phyloP scores from a whole-genome alignment of 2,888 invertebrate genomes.

The Drosophila greeni region DNA sequence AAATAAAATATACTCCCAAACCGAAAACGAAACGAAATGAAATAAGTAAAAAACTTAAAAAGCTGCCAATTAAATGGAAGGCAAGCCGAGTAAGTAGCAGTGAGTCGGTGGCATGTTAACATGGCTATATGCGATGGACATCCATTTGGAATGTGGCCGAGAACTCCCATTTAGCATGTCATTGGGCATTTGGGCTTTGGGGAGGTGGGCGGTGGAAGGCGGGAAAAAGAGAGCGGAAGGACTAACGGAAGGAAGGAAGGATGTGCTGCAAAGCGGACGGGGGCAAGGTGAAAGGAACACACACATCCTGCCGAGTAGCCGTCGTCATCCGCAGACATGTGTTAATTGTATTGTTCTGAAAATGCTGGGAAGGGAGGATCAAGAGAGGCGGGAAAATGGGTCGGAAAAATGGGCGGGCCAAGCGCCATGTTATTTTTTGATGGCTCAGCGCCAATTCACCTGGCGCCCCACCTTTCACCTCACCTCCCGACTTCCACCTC shows the following conservation, averaged over 20 bases:
- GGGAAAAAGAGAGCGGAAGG: not conserved
- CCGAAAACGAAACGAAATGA: slow-evolving; percentile 41
- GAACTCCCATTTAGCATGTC: slow-evolving; percentile 19
- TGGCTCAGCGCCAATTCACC: slow-evolving; percentile 64
- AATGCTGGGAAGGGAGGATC: not conserved
- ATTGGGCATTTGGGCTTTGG: slow-evolving; percentile 2
- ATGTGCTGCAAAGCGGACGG: slow-evolving; percentile 1
- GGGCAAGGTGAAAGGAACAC: slow-evolving; percentile 19
- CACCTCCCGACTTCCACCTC: not conserved
- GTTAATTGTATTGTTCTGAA: slow-evolving; percentile 53
- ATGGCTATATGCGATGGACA: slow-evolving; percentile 36
- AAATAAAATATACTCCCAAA: slow-evolving; percentile 29
- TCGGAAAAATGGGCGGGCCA: not conserved
- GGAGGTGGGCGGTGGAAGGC: not conserved
- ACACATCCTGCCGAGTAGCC: slow-evolving; percentile 26
- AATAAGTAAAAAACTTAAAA: slow-evolving; percentile 37
- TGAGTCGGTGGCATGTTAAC: slow-evolving; percentile 56
- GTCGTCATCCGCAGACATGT: slow-evolving; percentile 65
- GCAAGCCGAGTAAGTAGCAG: slow-evolving; percentile 46
- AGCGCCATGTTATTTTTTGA: slow-evolving; percentile 52
- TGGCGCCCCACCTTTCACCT: slow-evolving; percentile 5
- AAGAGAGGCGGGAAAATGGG: not conserved
- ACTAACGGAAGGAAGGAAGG: slow-evolving; percentile 13
- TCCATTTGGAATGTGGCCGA: slow-evolving; percentile 46
- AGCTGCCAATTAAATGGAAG: slow-evolving; percentile 60